Percentiles rank a stretch among this genome's conserved stretches.
Conservation (phyloP, 2,888 invertebrate species). For the Drosophila nigritarsus region DNA sequence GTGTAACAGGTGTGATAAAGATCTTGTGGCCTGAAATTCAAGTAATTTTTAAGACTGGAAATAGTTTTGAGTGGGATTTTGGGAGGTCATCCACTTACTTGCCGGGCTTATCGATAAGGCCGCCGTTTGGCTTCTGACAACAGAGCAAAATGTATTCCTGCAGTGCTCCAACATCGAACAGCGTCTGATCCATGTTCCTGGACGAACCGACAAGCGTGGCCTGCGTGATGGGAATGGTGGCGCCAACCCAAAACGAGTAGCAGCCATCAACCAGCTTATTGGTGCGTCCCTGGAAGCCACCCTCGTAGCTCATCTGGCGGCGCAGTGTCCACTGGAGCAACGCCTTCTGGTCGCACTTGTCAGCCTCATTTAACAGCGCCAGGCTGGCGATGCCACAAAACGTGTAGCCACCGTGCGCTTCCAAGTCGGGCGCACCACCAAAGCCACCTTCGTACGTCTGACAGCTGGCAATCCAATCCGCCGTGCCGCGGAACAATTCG, state of each 20-base stretch:
- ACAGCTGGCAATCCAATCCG: constrained; percentile 97
- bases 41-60: neutral
- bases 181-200: constrained; percentile 69
- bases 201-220: constrained; percentile 87
- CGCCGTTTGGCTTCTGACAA: constrained; percentile 95
- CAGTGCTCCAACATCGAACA: constrained; percentile 94
- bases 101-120: constrained; percentile 97
- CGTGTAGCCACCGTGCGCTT: constrained; percentile 99
- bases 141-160: constrained; percentile 98
- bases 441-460: constrained; percentile 99
- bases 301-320: constrained; percentile 96
- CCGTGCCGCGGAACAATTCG: constrained; percentile 92
- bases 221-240: constrained; percentile 94
- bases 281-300: constrained; percentile 98
- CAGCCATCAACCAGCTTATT: constrained; percentile 99
- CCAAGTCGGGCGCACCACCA: constrained; percentile 96
- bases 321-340: constrained; percentile 94
- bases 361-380: constrained; percentile 88
- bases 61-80: neutral
- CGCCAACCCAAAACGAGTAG: constrained; percentile 99
- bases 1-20: constrained; percentile 99
- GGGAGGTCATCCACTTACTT: constrained; percentile 88
- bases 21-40: constrained; percentile 90
- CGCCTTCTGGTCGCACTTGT: constrained; percentile 85
- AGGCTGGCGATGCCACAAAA: constrained; percentile 98